Evolutionary conservation across 1,140 invertebrate species (phyloP), one percentile per base, ranked within the genome.

Genomic region (Eubasilissa regina): DNA sequence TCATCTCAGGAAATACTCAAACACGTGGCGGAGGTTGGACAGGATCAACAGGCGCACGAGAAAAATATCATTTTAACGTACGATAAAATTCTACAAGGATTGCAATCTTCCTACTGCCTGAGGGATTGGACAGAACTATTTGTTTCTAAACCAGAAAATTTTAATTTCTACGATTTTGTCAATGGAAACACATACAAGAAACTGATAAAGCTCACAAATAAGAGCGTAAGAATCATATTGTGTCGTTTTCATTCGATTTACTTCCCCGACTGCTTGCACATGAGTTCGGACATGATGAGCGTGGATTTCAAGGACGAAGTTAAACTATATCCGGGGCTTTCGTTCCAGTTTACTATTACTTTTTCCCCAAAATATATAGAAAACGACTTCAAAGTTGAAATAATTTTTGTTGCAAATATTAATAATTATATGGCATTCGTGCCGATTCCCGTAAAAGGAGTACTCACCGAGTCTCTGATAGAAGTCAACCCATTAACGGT

Each of bases 341-440:
- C 43, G 10, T 75, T 60, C n/a, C 55, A 62, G 11, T 75, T 75
- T 43, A 60, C 60, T 6, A 19, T 75, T 11, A 64, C 44, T 15
- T 75, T 62, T 75, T 35, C 35, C 4, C 74, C 55, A 17, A 62
- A 62, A 48, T 62, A 17, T 9, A 13, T 75, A 45, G 74, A 64
- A 75, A 48, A 12, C 7, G 21, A 64, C 62, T 75, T 75, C 70
- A 74, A 56, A 55, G 21, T 56, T 7, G 70, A 74, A 56, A 15
- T 62, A 12, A 62, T 75, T 15, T 75, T 75, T 45, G 56, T 75
- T 12, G 43, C 53, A 17, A 44, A 60, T 45, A 62, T 62, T 13
- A 75, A 45, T 17, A 75, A 62, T 75, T 21, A 75, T 17, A 75
- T 62, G 74, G 13, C 74, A n/a, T 75, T 75, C 21, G 9, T 62